phyloP scores from a whole-genome alignment of 1,140 invertebrate genomes.

The Heliothis virescens region DNA sequence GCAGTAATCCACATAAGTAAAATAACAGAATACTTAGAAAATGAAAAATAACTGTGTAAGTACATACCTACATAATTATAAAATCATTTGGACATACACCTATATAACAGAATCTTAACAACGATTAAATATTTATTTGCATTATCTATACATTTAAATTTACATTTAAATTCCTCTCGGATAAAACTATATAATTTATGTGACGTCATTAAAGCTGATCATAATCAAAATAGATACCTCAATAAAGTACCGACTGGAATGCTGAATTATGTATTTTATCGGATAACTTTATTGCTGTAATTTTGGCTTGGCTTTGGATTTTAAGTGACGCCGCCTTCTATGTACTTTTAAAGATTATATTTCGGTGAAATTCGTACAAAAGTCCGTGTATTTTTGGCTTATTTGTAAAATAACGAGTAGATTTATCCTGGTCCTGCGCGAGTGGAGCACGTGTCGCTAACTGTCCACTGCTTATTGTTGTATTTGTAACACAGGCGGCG shows the following conservation, averaged over 20 bases:
- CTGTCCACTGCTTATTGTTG: conserved; percentile 60
- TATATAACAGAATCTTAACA: background rate
- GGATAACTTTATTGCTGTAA: conserved; percentile 34
- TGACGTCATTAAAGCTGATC: conserved; percentile 22
- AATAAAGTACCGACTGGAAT: conserved; percentile 10
- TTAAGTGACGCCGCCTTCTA: background rate
- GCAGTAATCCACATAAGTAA: no score
- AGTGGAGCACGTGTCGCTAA: conserved; percentile 60
- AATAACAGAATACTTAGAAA: no score
- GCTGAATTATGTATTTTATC: conserved; percentile 29
- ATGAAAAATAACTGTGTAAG: no score
- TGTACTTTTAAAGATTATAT: background rate
- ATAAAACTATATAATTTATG: conserved; percentile 34
- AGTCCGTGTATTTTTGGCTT: conserved; percentile 42
- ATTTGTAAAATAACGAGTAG: conserved; percentile 22
- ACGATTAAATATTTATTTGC: conserved; percentile 21
- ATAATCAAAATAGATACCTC: conserved; percentile 36
- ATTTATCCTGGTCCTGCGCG: conserved; percentile 38
- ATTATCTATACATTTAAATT: background rate
- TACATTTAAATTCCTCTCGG: conserved; percentile 3
- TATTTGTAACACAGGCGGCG: conserved; percentile 39
- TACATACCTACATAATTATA: background rate
- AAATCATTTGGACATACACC: background rate
- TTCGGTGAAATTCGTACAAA: conserved; percentile 8
- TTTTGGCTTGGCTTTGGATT: conserved; percentile 26